Percentiles rank a stretch among this genome's conserved stretches.
These are phyloP conservation scores for Morinoia aosen DNA, from an alignment of 2,888 invertebrate species.

Conservation along the genomic window DNA sequence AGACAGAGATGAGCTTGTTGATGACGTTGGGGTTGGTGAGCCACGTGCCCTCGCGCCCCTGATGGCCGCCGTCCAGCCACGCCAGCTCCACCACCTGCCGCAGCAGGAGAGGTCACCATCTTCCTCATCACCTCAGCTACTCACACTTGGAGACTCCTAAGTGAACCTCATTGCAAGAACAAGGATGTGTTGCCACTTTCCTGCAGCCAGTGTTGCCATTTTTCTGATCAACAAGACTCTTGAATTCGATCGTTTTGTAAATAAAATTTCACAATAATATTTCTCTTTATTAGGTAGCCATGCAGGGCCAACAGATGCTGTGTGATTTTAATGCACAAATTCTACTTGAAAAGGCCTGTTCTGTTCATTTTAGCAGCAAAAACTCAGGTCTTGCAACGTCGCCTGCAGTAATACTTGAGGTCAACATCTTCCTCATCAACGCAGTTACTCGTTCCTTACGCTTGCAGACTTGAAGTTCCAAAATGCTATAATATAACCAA, in stretches of 20 bases:
- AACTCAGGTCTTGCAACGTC: too few relatives aligned
- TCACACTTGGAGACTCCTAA: too few relatives aligned
- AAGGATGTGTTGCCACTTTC: background rate
- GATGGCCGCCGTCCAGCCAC: conserved; percentile 93
- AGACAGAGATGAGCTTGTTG: conserved; percentile 78
- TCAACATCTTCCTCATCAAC: background rate
- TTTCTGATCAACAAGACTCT: too few relatives aligned
- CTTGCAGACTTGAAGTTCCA: background rate
- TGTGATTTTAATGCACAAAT: too few relatives aligned
- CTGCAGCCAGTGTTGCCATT: background rate
- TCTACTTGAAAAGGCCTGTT: too few relatives aligned
- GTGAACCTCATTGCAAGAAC: conserved; percentile 73
- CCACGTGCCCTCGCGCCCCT: conserved; percentile 91
- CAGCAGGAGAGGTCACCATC: conserved; percentile 73
- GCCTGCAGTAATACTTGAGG: too few relatives aligned
- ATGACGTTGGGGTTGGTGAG: conserved; percentile 83
- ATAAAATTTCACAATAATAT: too few relatives aligned
- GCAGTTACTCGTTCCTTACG: too few relatives aligned
- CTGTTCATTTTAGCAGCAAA: too few relatives aligned
- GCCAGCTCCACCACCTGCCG: conserved; percentile 82
- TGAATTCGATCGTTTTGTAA: too few relatives aligned
- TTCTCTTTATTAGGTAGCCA: too few relatives aligned
- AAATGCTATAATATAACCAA: background rate
- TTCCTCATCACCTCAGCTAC: conserved; percentile 68
- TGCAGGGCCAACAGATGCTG: too few relatives aligned